Conservation (phyloP, 2,888 invertebrate genomes). For the Oconnorella tubifera region DNA sequence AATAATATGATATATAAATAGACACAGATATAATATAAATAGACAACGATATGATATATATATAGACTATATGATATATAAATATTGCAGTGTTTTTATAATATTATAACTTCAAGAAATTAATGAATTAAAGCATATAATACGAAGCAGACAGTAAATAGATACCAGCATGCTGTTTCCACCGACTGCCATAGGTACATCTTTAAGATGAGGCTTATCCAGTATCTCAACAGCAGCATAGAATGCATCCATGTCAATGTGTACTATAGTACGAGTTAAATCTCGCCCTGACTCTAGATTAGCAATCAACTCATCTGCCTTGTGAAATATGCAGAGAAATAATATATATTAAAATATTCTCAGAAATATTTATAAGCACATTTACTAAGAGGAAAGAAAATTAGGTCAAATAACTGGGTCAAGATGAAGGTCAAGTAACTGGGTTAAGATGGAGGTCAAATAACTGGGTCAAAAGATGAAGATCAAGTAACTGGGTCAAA, state of each 20-base stretch:
- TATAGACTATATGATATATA: too few relatives aligned
- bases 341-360: conserved; percentile 5
- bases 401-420: too few relatives aligned
- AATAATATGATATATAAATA: too few relatives aligned
- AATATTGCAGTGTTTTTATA: too few relatives aligned
- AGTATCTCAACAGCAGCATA: conserved; percentile 64
- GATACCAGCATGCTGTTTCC: conserved; percentile 61
- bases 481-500: too few relatives aligned
- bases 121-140: too few relatives aligned
- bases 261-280: conserved; percentile 59
- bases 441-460: too few relatives aligned
- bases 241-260: conserved; percentile 66
- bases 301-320: conserved; percentile 58
- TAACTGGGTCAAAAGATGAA: too few relatives aligned
- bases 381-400: not conserved
- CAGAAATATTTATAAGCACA: not conserved
- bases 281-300: conserved; percentile 56
- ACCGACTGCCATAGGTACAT: conserved; percentile 65
- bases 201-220: conserved; percentile 52
- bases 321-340: conserved; percentile 5
- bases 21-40: not conserved
- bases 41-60: too few relatives aligned
- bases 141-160: too few relatives aligned
- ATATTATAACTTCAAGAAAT: too few relatives aligned
- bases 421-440: too few relatives aligned